Base-by-base conservation (phyloP, 1,140 invertebrate genomes). In the Sycophila sp. region DNA sequence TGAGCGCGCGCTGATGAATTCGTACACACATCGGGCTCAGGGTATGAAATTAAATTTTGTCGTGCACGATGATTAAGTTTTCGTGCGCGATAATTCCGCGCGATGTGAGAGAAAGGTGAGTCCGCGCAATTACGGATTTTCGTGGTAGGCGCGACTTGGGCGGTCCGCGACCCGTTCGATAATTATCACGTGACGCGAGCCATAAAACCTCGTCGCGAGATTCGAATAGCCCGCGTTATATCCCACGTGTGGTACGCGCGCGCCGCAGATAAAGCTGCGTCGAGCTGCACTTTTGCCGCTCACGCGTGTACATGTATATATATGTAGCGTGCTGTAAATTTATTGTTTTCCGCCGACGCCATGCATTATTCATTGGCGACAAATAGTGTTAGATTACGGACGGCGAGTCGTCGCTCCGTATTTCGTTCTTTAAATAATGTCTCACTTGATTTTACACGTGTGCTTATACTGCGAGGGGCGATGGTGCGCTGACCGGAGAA, bases 181-280 rank as follows among this genome's bases (percentile, higher is more conserved):
- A 62, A 74, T 75, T 76, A 76, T 78, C 74, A 76, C 47, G 62
- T 70, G 75, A 79, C 73, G 76, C 55, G 62, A 45, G 49, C 32
- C 49, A 69, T 53, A 69, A 69, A 69, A 26, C n/a, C 28, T 34
- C n/a, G 22, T 58, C 15, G 49, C 22, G n/a, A n/a, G n/a, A n/a
- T n/a, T n/a, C n/a, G n/a, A n/a, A n/a, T n/a, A n/a, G n/a, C n/a
- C n/a, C n/a, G n/a, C n/a, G n/a, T n/a, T n/a, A n/a, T n/a, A n/a
- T n/a, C n/a, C n/a, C n/a, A n/a, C n/a, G n/a, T n/a, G n/a, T 32
- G 30, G 17, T 17, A 2, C 19, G 13, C 34, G 11, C 28, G 17
- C 24, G 10, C 8, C 4, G 38, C 38, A n/a, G n/a, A n/a, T n/a
- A n/a, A n/a, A n/a, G n/a, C n/a, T n/a, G n/a, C n/a, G n/a, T n/a